These are phyloP conservation scores for Hydraecia micacea DNA, from an alignment of 2,888 invertebrate genomes.

Conservation along the genomic window DNA sequence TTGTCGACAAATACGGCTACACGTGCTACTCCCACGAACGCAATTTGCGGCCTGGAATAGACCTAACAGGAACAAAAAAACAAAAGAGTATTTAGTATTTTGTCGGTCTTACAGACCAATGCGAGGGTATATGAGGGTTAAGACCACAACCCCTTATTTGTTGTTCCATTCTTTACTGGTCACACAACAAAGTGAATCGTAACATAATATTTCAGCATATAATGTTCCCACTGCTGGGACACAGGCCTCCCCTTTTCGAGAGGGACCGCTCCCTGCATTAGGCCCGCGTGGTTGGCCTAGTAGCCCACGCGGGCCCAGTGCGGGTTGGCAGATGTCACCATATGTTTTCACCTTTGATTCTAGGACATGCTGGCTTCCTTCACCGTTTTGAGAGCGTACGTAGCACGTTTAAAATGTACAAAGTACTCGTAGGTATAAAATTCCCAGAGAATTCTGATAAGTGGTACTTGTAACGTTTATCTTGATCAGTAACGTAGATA, in stretches of 20 bases:
- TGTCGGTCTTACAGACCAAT: neutral
- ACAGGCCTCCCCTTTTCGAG: too few species aligned
- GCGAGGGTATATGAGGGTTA: neutral
- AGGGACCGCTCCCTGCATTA: too few species aligned
- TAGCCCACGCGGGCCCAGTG: too few species aligned
- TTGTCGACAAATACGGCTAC: neutral
- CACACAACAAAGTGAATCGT: neutral
- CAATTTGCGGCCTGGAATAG: neutral
- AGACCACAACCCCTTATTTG: neutral
- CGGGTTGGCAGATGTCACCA: too few species aligned
- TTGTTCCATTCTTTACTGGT: neutral
- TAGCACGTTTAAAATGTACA: neutral
- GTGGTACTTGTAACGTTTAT: conserved; percentile 29
- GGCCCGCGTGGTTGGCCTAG: too few species aligned
- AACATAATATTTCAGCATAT: too few species aligned
- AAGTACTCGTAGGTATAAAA: too few species aligned
- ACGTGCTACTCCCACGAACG: neutral
- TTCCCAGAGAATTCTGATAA: conserved; percentile 32
- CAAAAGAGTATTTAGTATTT: neutral
- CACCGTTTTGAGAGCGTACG: too few species aligned
- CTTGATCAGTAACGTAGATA: conserved; percentile 27
- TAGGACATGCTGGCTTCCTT: too few species aligned
- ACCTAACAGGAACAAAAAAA: neutral
- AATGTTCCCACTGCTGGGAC: too few species aligned
- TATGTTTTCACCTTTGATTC: too few species aligned